Evolutionary conservation across 2,113 vertebrate species (phyloP), one percentile per base, ranked within the genome.

Genomic region (Glaucidium brasilianum): DNA sequence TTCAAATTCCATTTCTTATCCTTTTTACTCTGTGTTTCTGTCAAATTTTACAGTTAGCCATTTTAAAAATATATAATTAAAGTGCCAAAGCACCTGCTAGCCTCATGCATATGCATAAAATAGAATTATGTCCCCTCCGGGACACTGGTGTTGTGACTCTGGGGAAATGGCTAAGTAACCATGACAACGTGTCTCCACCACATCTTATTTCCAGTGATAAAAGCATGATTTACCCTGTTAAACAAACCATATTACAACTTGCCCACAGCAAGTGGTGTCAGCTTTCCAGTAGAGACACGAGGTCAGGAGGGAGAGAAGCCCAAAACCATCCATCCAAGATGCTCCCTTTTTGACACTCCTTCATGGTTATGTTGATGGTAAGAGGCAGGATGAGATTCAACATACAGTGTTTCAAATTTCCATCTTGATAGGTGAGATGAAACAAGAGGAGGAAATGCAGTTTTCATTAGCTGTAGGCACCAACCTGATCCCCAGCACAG

Each of bases 131-230:
- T 96, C 98, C 94, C 98, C 97, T 98, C 88, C 4, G 98, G 98
- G 98, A 98, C 97, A 95, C 93, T 97, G 97, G 97, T 98, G 97
- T 97, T 98, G 97, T 94, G 94, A 98, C 98, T 98, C 98, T 95
- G 88, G 98, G 98, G 98, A 98, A 94, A 97, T 95, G 95, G 93
- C 92, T 97, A 96, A 98, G 98, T 98, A 98, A 98, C 98, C 98
- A 98, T 98, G 98, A 98, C 98, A 98, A 98, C 98, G 6, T 68
- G 82, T 96, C 93, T 91, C 94, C 59, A 88, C 84, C 94, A 96
- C 96, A 94, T 97, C 96, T 95, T 97, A 95, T 95, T 95, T 91
- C 80, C 92, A 96, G 94, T 84, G 95, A 96, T 97, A 95, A 66
- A 95, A 95, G 94, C 95, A 96, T 90, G 84, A 96, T 96, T 97